Conservation (phyloP, 2,888 invertebrate species). For the Acanthosoma haemorrhoidale region DNA sequence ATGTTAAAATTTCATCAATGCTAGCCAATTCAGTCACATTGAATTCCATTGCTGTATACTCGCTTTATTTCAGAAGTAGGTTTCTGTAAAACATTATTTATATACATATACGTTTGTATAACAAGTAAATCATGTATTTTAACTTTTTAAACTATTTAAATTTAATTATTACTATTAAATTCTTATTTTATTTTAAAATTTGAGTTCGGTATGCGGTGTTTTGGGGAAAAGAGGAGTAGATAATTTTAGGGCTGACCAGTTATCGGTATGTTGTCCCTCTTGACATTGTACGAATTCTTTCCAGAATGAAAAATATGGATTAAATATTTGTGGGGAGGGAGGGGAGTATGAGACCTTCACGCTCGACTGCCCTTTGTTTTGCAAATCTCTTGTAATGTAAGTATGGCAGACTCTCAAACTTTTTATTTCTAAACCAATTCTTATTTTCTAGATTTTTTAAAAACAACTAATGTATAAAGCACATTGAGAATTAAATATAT, state of each 20-base stretch:
- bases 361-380: conserved; percentile 92
- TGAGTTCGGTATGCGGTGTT: not conserved
- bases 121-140: too few relatives aligned
- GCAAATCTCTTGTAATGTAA: conserved; percentile 83
- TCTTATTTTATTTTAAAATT: not conserved
- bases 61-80: too few relatives aligned
- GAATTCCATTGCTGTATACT: too few relatives aligned
- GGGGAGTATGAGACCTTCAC: conserved; percentile 99
- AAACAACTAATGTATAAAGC: not conserved
- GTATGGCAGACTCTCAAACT: conserved; percentile 47
- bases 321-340: conserved; percentile 96
- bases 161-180: too few relatives aligned
- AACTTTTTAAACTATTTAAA: too few relatives aligned
- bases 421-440: conserved; percentile 36
- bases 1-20: too few relatives aligned
- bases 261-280: conserved; percentile 37
- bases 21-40: too few relatives aligned
- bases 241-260: not conserved
- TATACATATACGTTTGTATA: too few relatives aligned
- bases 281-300: conserved; percentile 43
- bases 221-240: not conserved
- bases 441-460: conserved; percentile 34
- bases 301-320: conserved; percentile 81
- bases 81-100: too few relatives aligned
- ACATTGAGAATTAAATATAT: not conserved